Conservation (phyloP, 2,888 invertebrate species). For the Orthosia incerta region DNA sequence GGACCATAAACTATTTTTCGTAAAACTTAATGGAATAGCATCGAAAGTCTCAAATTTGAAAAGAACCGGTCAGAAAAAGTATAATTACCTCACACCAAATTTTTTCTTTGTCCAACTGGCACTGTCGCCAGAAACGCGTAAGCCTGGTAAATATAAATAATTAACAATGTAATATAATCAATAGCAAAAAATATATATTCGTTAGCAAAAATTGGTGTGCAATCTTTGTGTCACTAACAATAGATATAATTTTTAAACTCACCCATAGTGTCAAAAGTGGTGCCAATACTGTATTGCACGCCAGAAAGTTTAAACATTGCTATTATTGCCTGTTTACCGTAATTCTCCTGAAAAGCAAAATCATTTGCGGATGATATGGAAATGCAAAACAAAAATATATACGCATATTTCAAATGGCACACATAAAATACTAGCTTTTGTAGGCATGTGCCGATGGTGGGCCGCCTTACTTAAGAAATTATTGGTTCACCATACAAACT, state of each 20-base stretch:
- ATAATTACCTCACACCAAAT: constrained; percentile 72
- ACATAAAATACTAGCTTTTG: too few species aligned
- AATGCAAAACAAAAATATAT: too few species aligned
- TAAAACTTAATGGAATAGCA: too few species aligned
- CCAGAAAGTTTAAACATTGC: constrained; percentile 75
- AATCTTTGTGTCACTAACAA: not conserved
- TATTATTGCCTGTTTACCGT: constrained; percentile 82
- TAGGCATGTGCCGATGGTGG: too few species aligned
- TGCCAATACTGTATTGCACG: constrained; percentile 79
- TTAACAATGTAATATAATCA: constrained; percentile 5
- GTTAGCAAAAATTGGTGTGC: not conserved
- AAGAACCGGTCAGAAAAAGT: not conserved
- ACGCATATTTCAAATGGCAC: too few species aligned
- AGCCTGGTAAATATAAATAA: constrained; percentile 69
- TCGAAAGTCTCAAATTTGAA: too few species aligned
- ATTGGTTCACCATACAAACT: too few species aligned
- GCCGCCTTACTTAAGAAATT: too few species aligned
- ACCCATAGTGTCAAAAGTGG: constrained; percentile 80
- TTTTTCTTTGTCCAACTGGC: constrained; percentile 83
- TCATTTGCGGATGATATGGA: too few species aligned
- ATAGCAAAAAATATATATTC: not conserved
- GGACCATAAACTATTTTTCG: too few species aligned
- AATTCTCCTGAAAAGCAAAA: constrained; percentile 81
- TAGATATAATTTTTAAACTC: constrained; percentile 40
- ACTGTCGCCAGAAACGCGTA: constrained; percentile 82